These are phyloP conservation scores for Gymnogyps californianus DNA, from an alignment of 2,113 vertebrate species.

Conservation along the genomic window DNA sequence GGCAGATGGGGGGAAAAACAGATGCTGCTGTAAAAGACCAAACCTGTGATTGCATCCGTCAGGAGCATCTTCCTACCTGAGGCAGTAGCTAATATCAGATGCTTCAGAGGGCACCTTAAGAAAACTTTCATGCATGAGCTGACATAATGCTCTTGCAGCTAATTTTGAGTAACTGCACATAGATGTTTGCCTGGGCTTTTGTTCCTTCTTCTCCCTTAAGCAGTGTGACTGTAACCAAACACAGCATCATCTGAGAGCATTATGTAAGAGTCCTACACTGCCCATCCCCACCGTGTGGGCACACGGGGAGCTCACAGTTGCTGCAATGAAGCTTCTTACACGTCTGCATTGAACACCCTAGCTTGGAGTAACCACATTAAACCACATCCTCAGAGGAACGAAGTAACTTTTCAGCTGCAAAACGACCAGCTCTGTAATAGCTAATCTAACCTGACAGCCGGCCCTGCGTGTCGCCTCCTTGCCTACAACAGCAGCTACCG, in stretches of 20 bases:
- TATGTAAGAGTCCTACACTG: rapidly evolving
- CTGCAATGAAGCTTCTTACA: rapidly evolving
- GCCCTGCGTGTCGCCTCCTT: rapidly evolving
- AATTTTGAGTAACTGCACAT: neutral
- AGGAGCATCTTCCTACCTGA: neutral
- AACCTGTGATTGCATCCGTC: neutral
- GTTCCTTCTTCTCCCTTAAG: neutral
- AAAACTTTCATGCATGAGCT: neutral
- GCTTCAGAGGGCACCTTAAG: neutral
- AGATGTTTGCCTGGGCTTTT: neutral
- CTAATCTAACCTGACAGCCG: neutral
- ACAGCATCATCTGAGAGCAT: neutral
- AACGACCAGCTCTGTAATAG: rapidly evolving
- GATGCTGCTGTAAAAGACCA: neutral
- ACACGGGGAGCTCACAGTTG: neutral
- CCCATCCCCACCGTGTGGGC: neutral
- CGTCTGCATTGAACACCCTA: rapidly evolving
- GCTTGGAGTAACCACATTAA: neutral
- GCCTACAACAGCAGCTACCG: rapidly evolving
- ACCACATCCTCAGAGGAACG: neutral
- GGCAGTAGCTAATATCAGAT: neutral
- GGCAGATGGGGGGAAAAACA: neutral
- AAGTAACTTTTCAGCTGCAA: neutral
- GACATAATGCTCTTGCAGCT: neutral
- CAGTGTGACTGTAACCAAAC: neutral